phyloP scores from a whole-genome alignment of 1,140 invertebrate species.

The Phthorimaea operculella region DNA sequence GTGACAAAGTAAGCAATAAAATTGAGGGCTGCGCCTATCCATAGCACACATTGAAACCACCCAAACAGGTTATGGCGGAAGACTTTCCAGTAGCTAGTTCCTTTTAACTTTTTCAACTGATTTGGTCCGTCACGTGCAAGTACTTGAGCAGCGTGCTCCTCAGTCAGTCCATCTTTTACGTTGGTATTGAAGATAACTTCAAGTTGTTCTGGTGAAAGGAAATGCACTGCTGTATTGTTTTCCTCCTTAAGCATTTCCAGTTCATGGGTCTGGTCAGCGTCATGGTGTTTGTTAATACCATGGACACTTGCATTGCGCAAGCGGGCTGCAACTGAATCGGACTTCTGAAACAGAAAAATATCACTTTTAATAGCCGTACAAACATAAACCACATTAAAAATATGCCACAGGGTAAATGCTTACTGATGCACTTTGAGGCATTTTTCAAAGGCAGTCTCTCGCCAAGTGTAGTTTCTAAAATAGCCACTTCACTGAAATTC shows the following conservation, averaged over 20 bases:
- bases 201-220: constrained; percentile 48
- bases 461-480: no score
- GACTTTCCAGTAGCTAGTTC: constrained; percentile 75
- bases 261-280: constrained; percentile 6
- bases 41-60: constrained; percentile 77
- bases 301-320: no score
- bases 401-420: no score
- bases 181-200: constrained; percentile 63
- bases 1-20: constrained; percentile 66
- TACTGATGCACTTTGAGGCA: no score
- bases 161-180: constrained; percentile 68
- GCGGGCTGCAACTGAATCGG: no score
- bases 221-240: constrained; percentile 80
- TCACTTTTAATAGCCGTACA: no score
- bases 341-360: no score
- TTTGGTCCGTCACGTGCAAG: constrained; percentile 77
- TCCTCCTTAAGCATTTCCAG: constrained; percentile 75
- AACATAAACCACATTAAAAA: no score
- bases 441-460: no score
- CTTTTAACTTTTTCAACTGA: constrained; percentile 72
- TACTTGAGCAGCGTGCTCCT: constrained; percentile 66
- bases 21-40: constrained; percentile 76
- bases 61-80: constrained; percentile 77
- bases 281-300: no score
- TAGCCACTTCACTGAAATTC: no score